Conservation (phyloP, 1,140 invertebrate species). For the Gryon sp. region DNA sequence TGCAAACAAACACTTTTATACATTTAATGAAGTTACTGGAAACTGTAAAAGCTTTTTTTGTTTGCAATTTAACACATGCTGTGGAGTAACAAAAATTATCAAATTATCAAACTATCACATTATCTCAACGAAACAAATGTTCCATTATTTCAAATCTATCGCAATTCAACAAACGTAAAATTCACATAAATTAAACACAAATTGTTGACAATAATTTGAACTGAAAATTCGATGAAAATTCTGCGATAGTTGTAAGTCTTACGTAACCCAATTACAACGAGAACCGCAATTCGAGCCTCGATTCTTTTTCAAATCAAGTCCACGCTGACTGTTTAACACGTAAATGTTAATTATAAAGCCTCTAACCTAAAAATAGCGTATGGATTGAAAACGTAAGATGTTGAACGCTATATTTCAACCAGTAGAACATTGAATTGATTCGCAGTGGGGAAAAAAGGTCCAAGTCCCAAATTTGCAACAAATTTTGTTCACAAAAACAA, state of each 20-base stretch:
- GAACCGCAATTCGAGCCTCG: slow-evolving; percentile 38
- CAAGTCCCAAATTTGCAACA: slow-evolving; percentile 4
- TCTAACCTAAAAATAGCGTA: slow-evolving; percentile 47
- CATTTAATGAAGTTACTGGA: slow-evolving; percentile 48
- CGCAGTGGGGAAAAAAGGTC: slow-evolving; percentile 5
- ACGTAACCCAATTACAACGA: slow-evolving; percentile 41
- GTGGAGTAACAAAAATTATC: too few relatives aligned
- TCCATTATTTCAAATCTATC: too few relatives aligned
- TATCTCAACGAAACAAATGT: too few relatives aligned
- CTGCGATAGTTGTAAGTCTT: too few relatives aligned
- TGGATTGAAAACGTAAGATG: slow-evolving; percentile 34
- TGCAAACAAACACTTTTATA: slow-evolving; percentile 47
- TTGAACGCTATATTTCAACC: slow-evolving; percentile 5
- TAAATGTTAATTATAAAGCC: slow-evolving; percentile 51
- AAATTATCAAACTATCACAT: too few relatives aligned
- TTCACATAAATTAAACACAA: too few relatives aligned
- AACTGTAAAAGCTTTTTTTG: too few relatives aligned
- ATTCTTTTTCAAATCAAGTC: slow-evolving; percentile 46
- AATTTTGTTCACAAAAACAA: slow-evolving; percentile 3
- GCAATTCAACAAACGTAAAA: too few relatives aligned
- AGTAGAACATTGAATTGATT: too few relatives aligned
- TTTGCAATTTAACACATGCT: too few relatives aligned
- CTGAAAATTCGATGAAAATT: too few relatives aligned
- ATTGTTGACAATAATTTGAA: too few relatives aligned
- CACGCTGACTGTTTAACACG: slow-evolving; percentile 41